A percentile compares a stretch with the other conserved stretches of the same genome.
These are phyloP conservation scores for Aix galericulata DNA, from an alignment of 2,113 vertebrate species.

Conservation along the genomic window DNA sequence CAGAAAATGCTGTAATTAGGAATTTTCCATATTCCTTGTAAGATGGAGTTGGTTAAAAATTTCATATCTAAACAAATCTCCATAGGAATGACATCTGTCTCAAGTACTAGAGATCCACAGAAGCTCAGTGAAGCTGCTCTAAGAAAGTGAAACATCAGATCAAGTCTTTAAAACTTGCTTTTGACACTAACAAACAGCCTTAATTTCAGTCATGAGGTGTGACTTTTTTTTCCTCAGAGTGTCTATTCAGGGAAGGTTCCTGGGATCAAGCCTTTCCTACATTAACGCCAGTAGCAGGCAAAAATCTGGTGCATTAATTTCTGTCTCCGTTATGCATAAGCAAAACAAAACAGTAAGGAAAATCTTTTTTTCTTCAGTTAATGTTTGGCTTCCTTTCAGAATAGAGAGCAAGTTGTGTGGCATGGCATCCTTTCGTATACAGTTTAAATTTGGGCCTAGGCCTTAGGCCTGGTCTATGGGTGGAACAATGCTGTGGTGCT, in stretches of 20 bases:
- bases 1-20: background rate
- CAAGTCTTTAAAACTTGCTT: background rate
- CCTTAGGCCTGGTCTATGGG: fast-evolving
- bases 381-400: background rate
- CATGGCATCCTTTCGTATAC: background rate
- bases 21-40: background rate
- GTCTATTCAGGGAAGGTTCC: background rate
- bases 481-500: fast-evolving
- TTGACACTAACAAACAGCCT: background rate
- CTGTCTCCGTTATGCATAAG: background rate
- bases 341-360: background rate
- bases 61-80: background rate
- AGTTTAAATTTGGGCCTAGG: background rate
- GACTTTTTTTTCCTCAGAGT: background rate
- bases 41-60: background rate
- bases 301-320: background rate
- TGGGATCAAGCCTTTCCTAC: background rate
- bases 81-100: background rate
- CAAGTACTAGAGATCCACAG: background rate
- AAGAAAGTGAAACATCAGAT: background rate
- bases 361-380: background rate
- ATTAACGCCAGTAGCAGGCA: background rate
- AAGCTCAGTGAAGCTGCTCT: background rate
- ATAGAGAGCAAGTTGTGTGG: background rate
- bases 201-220: background rate